These are phyloP conservation scores for Sarcophaga peregrina DNA, from an alignment of 1,140 invertebrate genomes.

Conservation along the genomic window DNA sequence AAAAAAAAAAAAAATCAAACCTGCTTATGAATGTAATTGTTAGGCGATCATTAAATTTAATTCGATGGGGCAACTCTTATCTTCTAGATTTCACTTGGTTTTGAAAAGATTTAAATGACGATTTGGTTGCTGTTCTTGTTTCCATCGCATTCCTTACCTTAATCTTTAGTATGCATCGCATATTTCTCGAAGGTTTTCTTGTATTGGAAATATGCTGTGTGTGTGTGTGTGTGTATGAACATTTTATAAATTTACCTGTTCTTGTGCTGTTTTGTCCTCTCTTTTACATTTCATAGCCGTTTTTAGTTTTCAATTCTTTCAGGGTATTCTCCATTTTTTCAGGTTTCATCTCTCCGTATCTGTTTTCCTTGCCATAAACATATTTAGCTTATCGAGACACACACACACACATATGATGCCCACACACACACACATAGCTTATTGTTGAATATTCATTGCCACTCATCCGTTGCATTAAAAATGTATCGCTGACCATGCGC, in stretches of 20 bases:
- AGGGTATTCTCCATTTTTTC: neutral
- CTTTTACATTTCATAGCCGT: neutral
- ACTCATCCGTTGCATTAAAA: neutral
- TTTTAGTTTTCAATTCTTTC: neutral
- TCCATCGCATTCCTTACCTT: neutral
- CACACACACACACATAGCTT: neutral
- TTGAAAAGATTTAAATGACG: slow-evolving; percentile 16
- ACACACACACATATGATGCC: too few relatives aligned
- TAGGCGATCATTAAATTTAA: too few relatives aligned
- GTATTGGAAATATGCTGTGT: neutral
- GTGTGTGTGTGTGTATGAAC: neutral
- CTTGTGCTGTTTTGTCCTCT: neutral
- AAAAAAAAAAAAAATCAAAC: too few relatives aligned
- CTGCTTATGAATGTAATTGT: too few relatives aligned
- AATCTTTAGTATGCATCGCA: slow-evolving; percentile 8
- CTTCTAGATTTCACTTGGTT: neutral
- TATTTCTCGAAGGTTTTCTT: neutral
- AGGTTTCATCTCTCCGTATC: neutral
- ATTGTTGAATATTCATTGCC: slow-evolving; percentile 21
- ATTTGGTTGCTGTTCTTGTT: neutral
- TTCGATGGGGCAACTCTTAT: neutral
- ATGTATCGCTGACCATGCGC: slow-evolving; percentile 9
- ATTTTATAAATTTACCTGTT: slow-evolving; percentile 8
- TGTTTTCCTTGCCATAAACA: neutral
- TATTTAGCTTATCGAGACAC: neutral